These are phyloP conservation scores for Anastrepha ludens DNA, from an alignment of 1,140 invertebrate genomes.

Conservation along the genomic window DNA sequence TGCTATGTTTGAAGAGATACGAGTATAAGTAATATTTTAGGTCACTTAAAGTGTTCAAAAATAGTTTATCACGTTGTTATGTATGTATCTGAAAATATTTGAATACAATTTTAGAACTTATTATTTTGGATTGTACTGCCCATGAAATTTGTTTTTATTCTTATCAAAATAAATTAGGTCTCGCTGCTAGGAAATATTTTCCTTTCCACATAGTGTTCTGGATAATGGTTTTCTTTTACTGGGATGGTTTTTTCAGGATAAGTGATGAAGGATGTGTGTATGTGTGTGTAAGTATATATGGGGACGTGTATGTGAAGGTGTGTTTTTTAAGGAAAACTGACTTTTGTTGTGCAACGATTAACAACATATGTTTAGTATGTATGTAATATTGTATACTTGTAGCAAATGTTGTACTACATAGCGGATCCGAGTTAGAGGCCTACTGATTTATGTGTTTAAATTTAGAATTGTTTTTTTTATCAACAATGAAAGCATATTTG, in stretches of 20 bases:
- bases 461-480: constrained; percentile 13
- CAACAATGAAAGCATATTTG: constrained; percentile 10
- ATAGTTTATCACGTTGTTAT: no score
- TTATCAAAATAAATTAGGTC: no score
- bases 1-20: no score
- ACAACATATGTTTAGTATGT: background rate
- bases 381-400: background rate
- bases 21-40: no score
- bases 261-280: background rate
- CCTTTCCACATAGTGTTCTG: background rate
- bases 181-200: no score
- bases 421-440: background rate
- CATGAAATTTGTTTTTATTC: no score
- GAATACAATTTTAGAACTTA: no score
- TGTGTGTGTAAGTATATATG: background rate
- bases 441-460: background rate
- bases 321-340: background rate
- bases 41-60: no score
- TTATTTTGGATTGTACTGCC: no score
- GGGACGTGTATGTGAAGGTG: background rate
- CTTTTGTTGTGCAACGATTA: background rate
- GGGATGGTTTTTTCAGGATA: background rate
- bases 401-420: constrained; percentile 15
- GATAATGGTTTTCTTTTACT: background rate
- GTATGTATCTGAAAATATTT: no score